Evolutionary conservation across 1,140 invertebrate genomes (phyloP).

Genomic region (Marisa cornuarietis): DNA sequence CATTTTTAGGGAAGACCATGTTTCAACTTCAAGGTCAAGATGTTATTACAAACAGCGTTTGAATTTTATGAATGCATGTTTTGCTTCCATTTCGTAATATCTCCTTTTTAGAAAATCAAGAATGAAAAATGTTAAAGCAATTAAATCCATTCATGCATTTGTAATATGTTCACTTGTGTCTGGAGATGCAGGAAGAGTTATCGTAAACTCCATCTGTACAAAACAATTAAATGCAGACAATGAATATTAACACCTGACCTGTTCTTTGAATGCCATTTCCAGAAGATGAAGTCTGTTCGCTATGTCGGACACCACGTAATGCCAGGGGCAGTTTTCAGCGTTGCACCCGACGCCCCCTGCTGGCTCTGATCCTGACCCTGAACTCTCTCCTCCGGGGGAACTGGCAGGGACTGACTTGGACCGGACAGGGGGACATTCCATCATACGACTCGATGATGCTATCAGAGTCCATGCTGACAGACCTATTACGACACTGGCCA

Average conservation of each 20-base stretch:
- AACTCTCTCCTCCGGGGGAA: not conserved
- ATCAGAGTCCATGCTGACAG: constrained; percentile 8
- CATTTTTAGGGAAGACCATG: too few species aligned
- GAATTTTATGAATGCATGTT: too few species aligned
- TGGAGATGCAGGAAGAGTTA: not conserved
- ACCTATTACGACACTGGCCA: constrained; percentile 5
- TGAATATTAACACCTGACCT: constrained; percentile 20
- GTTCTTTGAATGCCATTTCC: constrained; percentile 50
- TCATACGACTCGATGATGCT: not conserved
- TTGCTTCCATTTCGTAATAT: too few species aligned
- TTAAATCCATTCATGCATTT: too few species aligned
- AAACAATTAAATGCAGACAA: too few species aligned
- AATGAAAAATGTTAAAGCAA: too few species aligned
- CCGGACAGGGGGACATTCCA: not conserved
- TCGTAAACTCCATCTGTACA: too few species aligned
- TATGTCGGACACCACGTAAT: constrained; percentile 38
- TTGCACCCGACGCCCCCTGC: not conserved
- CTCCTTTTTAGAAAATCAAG: too few species aligned
- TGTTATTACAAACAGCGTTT: too few species aligned
- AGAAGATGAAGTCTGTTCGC: constrained; percentile 40
- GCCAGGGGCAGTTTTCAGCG: constrained; percentile 31
- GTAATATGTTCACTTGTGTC: not conserved
- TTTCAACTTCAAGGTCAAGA: too few species aligned
- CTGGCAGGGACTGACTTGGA: not conserved
- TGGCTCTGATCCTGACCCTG: not conserved